Base-by-base conservation (phyloP, 1,140 invertebrate species). In the Drosophila nebulosa region DNA sequence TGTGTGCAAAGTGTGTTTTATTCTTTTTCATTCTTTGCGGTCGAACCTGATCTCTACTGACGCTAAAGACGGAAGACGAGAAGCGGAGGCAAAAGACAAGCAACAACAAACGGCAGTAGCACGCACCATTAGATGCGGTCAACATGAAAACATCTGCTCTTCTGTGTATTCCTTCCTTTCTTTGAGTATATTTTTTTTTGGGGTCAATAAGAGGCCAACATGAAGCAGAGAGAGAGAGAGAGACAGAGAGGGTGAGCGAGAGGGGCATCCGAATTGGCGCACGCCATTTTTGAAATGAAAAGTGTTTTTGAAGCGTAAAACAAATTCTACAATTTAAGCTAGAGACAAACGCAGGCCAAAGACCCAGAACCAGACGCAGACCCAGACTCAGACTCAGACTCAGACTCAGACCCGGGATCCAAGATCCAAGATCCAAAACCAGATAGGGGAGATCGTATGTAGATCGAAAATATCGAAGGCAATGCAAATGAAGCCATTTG, bases 71-170 rank as follows among this genome's bases (percentile, higher is more conserved):
- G 30, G 35, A 64, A 30, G 16, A 63, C 60, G 53, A 30, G 63
- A 56, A 64, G 63, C 63, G 66, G 50, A n/a, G 32, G 32, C 18
- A 27, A 14, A 68, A 69, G 55, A 53, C 26, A 69, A 60, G 61
- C 53, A 24, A 67, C 7, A 67, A 63, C 74, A 78, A 76, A 78
- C 63, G 69, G 78, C 86, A 90, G 86, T 90, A 86, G 86, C 86
- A 90, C 86, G 88, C 81, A 90, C 86, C 86, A 90, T 90, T 90
- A 90, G 86, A 90, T 90, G 86, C 86, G 86, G 86, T 90, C 86
- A 90, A 90, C 88, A 71, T 74, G 72, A 74, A 90, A 90, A 90
- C 86, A 90, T 90, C 86, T 90, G 86, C 86, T 75, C 69, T 69
- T 79, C 69, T 58, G 60, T 78, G 69, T 70, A 62, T 65, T 70